These are phyloP conservation scores for Lingula anatina DNA, from an alignment of 2,888 invertebrate species.

Conservation along the genomic window DNA sequence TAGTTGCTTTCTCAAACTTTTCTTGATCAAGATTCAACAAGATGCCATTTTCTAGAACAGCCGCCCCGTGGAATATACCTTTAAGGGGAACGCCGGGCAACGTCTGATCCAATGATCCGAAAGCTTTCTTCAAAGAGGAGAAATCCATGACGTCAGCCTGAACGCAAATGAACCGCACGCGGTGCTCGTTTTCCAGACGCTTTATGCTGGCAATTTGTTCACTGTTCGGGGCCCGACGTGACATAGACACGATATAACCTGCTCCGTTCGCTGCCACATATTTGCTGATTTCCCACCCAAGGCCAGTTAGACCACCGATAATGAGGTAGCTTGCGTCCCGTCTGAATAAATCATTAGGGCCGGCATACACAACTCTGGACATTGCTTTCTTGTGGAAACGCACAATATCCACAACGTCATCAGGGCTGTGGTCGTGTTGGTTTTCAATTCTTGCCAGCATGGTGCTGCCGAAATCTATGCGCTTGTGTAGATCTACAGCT, in stretches of 20 bases:
- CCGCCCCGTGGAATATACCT: constrained; percentile 32
- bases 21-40: constrained; percentile 14
- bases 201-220: constrained; percentile 2
- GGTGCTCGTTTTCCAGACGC: not conserved
- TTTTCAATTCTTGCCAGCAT: no score
- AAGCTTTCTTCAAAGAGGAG: not conserved
- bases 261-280: constrained; percentile 20
- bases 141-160: not conserved
- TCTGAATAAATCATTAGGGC: no score
- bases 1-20: constrained; percentile 14
- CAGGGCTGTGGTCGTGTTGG: no score
- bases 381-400: no score
- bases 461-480: no score
- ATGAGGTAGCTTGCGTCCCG: constrained; percentile 23
- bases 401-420: no score
- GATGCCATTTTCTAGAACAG: constrained; percentile 16
- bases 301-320: constrained; percentile 27
- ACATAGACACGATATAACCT: constrained; percentile 18
- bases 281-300: constrained; percentile 27
- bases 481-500: no score
- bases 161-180: not conserved
- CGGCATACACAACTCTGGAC: no score
- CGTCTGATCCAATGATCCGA: not conserved
- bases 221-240: constrained; percentile 13
- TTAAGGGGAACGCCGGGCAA: constrained; percentile 11